phyloP scores from a whole-genome alignment of 2,113 vertebrate species.

The Eidolon helvum region DNA sequence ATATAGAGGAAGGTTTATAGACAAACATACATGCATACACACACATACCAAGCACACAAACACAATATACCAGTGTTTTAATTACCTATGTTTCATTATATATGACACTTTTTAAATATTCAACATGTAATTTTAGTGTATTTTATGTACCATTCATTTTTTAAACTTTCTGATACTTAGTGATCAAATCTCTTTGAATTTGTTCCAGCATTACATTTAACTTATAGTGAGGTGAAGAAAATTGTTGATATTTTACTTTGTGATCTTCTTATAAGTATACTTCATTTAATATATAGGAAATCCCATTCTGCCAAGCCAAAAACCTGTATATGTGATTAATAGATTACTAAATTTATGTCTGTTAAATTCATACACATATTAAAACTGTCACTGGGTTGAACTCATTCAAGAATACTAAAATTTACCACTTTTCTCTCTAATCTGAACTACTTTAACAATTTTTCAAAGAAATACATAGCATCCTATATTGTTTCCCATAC shows the following conservation, averaged over 20 bases:
- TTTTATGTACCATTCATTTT: not conserved
- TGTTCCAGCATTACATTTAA: not conserved
- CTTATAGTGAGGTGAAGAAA: not conserved
- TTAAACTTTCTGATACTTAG: not conserved
- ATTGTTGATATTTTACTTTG: not conserved
- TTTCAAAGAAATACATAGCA: not conserved
- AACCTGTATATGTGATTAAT: not conserved
- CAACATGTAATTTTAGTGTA: not conserved
- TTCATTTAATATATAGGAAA: not conserved
- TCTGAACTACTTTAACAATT: not conserved
- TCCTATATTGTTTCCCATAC: not conserved
- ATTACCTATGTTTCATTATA: not conserved
- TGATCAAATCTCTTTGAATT: not conserved
- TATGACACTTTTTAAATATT: not conserved
- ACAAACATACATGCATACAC: too few species aligned
- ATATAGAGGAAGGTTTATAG: not conserved
- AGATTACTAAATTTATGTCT: not conserved
- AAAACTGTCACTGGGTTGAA: not conserved
- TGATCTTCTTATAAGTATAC: not conserved
- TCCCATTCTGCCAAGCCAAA: not conserved
- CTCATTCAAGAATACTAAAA: not conserved
- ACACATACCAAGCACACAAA: accelerated
- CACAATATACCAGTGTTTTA: not conserved
- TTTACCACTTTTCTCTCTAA: not conserved
- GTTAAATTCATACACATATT: not conserved